These are phyloP conservation scores for Idris sp. DNA, from an alignment of 1,140 invertebrate species.

Conservation along the genomic window DNA sequence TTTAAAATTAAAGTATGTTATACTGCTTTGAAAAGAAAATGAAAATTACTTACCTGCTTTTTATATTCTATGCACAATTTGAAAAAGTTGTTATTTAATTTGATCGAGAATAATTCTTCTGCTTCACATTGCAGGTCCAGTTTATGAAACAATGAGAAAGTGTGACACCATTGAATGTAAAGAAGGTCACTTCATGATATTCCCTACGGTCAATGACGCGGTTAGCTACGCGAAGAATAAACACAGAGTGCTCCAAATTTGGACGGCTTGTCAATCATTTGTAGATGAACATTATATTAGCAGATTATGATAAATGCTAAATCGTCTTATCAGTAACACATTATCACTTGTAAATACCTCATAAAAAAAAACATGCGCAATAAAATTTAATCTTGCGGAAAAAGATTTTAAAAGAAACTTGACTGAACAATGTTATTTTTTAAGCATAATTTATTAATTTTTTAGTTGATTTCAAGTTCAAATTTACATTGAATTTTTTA, in stretches of 20 bases:
- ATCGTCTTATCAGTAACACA: neutral
- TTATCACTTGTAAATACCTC: conserved; percentile 50
- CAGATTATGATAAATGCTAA: conserved; percentile 58
- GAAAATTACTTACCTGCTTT: too few relatives aligned
- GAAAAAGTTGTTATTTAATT: too few relatives aligned
- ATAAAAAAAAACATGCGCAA: neutral
- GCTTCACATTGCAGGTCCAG: conserved; percentile 21
- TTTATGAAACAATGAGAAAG: conserved; percentile 64
- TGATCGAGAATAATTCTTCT: too few relatives aligned
- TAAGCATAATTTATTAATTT: too few relatives aligned
- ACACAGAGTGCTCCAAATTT: conserved; percentile 62
- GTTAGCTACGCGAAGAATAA: conserved; percentile 80
- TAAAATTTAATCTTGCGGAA: too few relatives aligned
- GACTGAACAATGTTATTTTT: too few relatives aligned
- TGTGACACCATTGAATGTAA: conserved; percentile 80
- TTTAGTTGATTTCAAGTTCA: too few relatives aligned
- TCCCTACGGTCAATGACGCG: conserved; percentile 86
- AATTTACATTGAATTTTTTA: too few relatives aligned
- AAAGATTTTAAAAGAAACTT: too few relatives aligned
- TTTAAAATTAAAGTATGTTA: too few relatives aligned
- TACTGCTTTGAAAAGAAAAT: too few relatives aligned
- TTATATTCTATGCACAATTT: too few relatives aligned
- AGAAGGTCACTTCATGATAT: conserved; percentile 80
- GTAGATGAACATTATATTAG: conserved; percentile 67
- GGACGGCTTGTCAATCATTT: conserved; percentile 52